Evolutionary conservation across 2,113 vertebrate species (phyloP), one percentile per base, ranked within the genome.

Genomic region (Rhadina sibilatrix): DNA sequence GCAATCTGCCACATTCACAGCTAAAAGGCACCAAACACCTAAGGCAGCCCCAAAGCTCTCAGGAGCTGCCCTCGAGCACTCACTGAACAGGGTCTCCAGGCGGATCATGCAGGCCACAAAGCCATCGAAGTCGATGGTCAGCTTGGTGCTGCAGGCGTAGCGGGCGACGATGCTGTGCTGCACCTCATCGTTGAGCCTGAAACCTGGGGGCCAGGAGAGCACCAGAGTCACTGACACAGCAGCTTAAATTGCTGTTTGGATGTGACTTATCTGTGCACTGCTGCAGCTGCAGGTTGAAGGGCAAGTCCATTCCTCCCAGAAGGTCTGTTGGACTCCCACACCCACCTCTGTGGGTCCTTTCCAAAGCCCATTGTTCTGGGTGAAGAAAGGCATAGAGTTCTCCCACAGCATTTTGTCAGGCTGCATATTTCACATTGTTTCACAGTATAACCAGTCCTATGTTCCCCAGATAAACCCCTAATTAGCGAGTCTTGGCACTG

Each of bases 81-180:
- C 97, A 99, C 99, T 98, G 98, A 99, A 99, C 93, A 99, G 98
- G 53, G 93, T 98, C 98, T 99, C 99, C 97, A 99, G 96, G 30
- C 98, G 96, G 89, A 99, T 98, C 96, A 99, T 89, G 49, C 99
- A 99, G 31, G 97, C 97, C 63, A 99, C 96, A 3, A 99, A 99
- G 96, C 98, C 97, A 15, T 99, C 98, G 0, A 99, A 99, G 94
- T 99, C 98, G 2, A 99, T 76, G 76, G 97, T 97, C 90, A 99
- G 96, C 77, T 98, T 96, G 64, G 54, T 38, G 28, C 95, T 75
- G 66, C 97, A 96, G 1, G 98, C 92, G 0, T 98, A 99, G 35
- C 98, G 97, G 3, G 54, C 30, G 37, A 98, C 97, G 9, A 99
- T 97, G 91, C 97, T 97, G 90, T 99, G 98, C 96, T 98, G 98